phyloP scores from a whole-genome alignment of 2,113 vertebrate genomes.

The Pterocles gutturalis region DNA sequence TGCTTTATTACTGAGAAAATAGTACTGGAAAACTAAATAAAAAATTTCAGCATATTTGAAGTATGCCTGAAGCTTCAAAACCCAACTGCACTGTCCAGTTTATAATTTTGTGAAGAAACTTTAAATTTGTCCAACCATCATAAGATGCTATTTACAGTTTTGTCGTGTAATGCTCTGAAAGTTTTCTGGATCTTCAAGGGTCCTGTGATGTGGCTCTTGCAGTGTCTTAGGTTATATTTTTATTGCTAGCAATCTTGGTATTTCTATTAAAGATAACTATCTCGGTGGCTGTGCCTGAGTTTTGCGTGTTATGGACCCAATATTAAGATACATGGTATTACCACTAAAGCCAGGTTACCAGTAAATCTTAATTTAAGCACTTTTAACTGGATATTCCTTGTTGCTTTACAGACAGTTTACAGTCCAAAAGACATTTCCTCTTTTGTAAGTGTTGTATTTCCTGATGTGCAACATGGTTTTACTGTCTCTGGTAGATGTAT shows the following conservation, averaged over 20 bases:
- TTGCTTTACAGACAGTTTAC: not conserved
- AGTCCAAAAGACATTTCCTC: not conserved
- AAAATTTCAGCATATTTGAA: not conserved
- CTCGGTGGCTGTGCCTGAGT: not conserved
- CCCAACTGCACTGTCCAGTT: not conserved
- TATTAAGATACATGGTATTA: not conserved
- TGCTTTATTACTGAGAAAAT: not conserved
- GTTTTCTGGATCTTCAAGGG: not conserved
- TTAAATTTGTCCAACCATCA: not conserved
- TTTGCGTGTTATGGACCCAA: not conserved
- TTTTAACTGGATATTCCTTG: not conserved
- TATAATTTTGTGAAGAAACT: not conserved
- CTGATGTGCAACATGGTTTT: not conserved
- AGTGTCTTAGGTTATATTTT: not conserved
- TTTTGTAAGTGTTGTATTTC: not conserved
- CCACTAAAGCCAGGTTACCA: not conserved
- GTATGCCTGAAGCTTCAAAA: not conserved
- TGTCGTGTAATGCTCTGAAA: not conserved
- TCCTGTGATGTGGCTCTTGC: not conserved
- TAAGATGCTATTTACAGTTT: not conserved
- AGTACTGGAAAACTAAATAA: not conserved
- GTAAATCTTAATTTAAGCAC: not conserved
- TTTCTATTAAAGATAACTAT: not conserved
- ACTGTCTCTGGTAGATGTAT: not conserved
- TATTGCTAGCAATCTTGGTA: not conserved